Conservation (phyloP, 2,797 vertebrate genomes). For the Bradypus variegatus region DNA sequence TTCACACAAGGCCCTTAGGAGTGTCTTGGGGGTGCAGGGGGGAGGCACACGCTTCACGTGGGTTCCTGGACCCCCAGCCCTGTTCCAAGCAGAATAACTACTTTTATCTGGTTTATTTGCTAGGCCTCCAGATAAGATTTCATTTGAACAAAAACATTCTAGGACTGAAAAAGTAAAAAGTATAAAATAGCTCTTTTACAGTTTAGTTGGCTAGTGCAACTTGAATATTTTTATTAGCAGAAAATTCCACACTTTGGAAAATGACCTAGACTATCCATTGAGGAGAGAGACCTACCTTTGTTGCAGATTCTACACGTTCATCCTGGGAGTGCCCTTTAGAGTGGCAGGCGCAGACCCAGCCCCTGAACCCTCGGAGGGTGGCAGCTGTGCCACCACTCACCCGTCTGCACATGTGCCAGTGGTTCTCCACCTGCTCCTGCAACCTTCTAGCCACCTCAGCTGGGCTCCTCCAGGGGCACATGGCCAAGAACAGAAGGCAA, state of each 20-base stretch:
- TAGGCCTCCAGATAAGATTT: not conserved
- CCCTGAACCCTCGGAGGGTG: not conserved
- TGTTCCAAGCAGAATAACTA: not conserved
- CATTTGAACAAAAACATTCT: not conserved
- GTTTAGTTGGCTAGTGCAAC: not conserved
- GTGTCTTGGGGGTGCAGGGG: not conserved
- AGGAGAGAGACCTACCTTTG: not conserved
- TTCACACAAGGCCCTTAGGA: not conserved
- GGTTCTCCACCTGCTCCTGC: too few species aligned
- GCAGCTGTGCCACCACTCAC: not conserved
- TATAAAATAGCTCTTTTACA: not conserved
- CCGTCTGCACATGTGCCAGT: not conserved
- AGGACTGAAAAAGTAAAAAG: not conserved
- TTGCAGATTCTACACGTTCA: not conserved
- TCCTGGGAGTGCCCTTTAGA: not conserved
- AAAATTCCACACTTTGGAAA: not conserved
- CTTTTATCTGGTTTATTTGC: not conserved
- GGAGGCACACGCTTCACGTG: not conserved
- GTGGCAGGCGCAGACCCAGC: not conserved
- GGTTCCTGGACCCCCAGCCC: not conserved
- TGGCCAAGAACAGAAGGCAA: not conserved
- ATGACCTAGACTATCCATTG: not conserved
- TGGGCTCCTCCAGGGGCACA: too few species aligned
- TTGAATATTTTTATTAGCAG: not conserved
- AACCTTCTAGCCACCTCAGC: not conserved